Base-by-base conservation (phyloP, 1,140 invertebrate species). In the Stratiolaelaps scimitus region DNA sequence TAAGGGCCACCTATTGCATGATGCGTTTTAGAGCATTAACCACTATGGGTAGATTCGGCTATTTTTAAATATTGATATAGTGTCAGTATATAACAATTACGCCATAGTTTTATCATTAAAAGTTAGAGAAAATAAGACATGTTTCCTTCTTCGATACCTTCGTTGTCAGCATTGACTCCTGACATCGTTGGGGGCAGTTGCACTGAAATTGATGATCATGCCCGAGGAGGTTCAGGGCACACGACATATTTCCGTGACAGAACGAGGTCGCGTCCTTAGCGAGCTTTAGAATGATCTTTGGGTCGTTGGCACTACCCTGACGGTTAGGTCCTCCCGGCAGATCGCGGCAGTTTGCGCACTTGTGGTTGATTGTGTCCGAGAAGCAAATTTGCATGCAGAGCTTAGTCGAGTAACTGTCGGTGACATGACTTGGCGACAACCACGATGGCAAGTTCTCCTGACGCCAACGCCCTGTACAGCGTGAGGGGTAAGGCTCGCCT, bases 121-220 rank as follows among this genome's bases (percentile, higher is more conserved):
- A n/a, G n/a, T n/a, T n/a, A n/a, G n/a, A n/a, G n/a, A n/a, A n/a
- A n/a, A n/a, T n/a, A n/a, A n/a, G n/a, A n/a, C n/a, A n/a, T n/a
- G n/a, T n/a, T n/a, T n/a, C n/a, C n/a, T n/a, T n/a, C n/a, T n/a
- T n/a, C n/a, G n/a, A n/a, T n/a, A n/a, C n/a, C n/a, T n/a, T n/a
- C n/a, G n/a, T n/a, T n/a, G n/a, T 48, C 47, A 48, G 7, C 5
- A 48, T 28, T 4, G 47, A 23, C 47, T 48, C 47, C 7, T 4
- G 20, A 28, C 47, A 48, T 15, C 47, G 20, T 48, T 48, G 47
- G 5, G 47, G 47, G 28, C 47, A 48, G 28, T 48, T 48, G 47
- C 47, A 48, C 4, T 48, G 20, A 28, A 48, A 48, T 7, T 48
- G 20, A 7, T 4, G 19, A 15, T 48, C 47, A 7, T 4, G 5